Evolutionary conservation across 2,888 invertebrate species (phyloP).

Genomic region (Agriopis leucophaearia): DNA sequence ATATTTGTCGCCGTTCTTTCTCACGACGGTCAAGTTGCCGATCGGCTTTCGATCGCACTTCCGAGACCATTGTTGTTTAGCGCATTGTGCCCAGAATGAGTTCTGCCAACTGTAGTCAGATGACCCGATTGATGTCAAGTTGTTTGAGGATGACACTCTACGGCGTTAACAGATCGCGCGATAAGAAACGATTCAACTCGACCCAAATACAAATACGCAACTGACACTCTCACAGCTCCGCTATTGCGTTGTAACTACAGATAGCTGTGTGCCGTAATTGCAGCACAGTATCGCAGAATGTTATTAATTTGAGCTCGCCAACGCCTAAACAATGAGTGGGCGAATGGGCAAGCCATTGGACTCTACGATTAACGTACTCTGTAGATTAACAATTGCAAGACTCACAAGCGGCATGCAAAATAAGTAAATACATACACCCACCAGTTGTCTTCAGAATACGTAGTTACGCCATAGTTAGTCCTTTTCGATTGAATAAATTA

Average conservation of each 20-base stretch:
- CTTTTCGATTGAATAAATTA: too few species aligned
- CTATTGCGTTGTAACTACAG: conserved; percentile 54
- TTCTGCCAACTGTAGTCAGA: conserved; percentile 32
- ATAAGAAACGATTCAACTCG: conserved; percentile 62
- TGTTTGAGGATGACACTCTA: conserved; percentile 20
- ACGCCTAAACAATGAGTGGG: conserved; percentile 56
- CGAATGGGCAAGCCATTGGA: conserved; percentile 57
- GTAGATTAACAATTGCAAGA: too few species aligned
- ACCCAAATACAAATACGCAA: conserved; percentile 63
- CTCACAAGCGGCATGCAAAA: too few species aligned
- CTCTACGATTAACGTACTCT: conserved; percentile 29
- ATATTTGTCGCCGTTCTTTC: conserved; percentile 71
- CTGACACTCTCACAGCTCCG: conserved; percentile 55
- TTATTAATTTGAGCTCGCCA: conserved; percentile 72
- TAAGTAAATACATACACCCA: not conserved
- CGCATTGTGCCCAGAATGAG: conserved; percentile 37
- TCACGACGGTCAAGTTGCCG: conserved; percentile 65
- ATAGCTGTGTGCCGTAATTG: conserved; percentile 67
- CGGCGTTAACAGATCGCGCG: conserved; percentile 56
- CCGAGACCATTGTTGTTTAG: conserved; percentile 51
- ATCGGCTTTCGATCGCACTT: conserved; percentile 49
- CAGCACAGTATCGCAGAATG: conserved; percentile 62
- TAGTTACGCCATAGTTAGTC: too few species aligned
- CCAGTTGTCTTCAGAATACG: too few species aligned
- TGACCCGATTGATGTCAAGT: conserved; percentile 14